Evolutionary conservation across 2,113 vertebrate genomes (phyloP).

Genomic region (Centrocercus urophasianus): DNA sequence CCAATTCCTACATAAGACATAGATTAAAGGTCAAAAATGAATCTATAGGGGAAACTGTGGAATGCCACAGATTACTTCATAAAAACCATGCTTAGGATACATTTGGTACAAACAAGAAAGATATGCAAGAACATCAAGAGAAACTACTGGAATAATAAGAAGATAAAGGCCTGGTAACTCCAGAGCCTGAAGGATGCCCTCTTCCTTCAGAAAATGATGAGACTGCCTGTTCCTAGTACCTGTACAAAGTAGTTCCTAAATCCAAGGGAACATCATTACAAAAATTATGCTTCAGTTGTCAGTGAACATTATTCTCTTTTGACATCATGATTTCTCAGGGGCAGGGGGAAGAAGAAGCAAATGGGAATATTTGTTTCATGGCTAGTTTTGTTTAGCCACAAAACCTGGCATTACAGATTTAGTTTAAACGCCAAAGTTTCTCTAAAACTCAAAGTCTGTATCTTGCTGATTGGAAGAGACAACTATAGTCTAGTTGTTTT

Average conservation of each 20-base stretch:
- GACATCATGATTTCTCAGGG: not conserved
- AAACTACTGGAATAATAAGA: not conserved
- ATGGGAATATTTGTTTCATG: not conserved
- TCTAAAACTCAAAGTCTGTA: not conserved
- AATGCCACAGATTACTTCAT: not conserved
- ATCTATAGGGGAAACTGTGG: not conserved
- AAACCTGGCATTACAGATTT: not conserved
- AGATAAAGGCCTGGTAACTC: not conserved
- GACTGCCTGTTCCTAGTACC: not conserved
- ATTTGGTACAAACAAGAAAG: not conserved
- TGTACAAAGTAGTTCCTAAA: not conserved
- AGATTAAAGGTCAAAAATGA: not conserved
- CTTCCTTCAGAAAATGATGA: not conserved
- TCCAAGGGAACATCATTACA: not conserved
- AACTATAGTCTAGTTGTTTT: not conserved
- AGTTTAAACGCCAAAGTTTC: not conserved
- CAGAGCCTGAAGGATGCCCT: not conserved
- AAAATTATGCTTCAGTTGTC: not conserved
- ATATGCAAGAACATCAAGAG: not conserved
- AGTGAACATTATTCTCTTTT: not conserved
- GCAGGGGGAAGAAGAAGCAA: not conserved
- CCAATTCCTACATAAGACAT: fast-evolving
- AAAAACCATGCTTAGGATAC: not conserved
- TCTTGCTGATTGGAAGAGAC: not conserved
- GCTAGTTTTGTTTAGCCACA: not conserved